A percentile compares a stretch with the other conserved stretches of the same genome.
Evolutionary conservation across 2,797 vertebrate species (phyloP).

Genomic region (Sebastes melanostomus): DNA sequence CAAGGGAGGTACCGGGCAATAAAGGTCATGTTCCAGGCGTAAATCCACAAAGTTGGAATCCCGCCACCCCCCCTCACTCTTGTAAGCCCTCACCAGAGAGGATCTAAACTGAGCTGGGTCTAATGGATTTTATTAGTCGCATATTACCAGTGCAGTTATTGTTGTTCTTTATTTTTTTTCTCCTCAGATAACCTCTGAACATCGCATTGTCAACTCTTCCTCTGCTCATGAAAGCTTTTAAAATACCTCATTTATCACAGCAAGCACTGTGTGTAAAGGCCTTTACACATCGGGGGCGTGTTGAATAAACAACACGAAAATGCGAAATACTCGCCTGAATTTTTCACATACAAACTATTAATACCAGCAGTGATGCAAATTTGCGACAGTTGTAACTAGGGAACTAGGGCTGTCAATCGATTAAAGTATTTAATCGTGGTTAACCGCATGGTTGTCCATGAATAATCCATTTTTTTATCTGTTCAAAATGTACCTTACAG

Average conservation of each 20-base stretch:
- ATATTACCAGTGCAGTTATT: not conserved
- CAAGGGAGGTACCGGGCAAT: not conserved
- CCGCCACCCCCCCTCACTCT: too few species aligned
- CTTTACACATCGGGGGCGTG: not conserved
- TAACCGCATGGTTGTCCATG: too few species aligned
- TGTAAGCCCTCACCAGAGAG: not conserved
- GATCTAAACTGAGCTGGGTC: not conserved
- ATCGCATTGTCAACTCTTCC: not conserved
- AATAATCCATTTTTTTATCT: too few species aligned
- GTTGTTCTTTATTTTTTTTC: not conserved
- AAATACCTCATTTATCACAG: not conserved
- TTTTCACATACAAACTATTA: not conserved
- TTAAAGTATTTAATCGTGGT: not conserved
- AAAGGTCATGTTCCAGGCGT: conserved; percentile 5
- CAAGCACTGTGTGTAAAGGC: not conserved
- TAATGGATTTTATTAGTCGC: conserved; percentile 3
- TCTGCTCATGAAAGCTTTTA: not conserved
- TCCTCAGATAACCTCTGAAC: conserved; percentile 6
- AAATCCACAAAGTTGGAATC: not conserved
- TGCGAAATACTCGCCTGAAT: not conserved
- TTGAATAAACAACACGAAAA: not conserved
- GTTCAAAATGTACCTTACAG: not conserved
- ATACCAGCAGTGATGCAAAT: too few species aligned
- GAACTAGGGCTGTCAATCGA: not conserved
- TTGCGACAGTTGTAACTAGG: too few species aligned